phyloP scores from a whole-genome alignment of 2,113 vertebrate genomes.

The Cebidichthys violaceus region DNA sequence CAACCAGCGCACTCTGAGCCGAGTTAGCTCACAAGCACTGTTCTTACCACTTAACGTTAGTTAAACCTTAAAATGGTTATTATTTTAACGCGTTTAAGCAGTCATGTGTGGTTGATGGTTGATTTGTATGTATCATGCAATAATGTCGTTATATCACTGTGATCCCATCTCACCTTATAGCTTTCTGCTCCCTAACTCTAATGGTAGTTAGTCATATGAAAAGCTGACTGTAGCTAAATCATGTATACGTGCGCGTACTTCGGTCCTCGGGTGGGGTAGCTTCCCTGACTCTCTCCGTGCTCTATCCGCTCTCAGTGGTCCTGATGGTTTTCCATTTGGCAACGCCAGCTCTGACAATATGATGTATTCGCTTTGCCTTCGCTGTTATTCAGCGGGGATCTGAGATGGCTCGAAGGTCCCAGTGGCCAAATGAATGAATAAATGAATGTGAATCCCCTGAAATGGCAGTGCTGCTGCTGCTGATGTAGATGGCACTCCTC shows the following conservation, averaged over 20 bases:
- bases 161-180: background rate
- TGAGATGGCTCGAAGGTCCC: background rate
- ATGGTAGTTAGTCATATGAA: background rate
- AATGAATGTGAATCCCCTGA: slow-evolving; percentile 38
- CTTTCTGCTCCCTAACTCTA: background rate
- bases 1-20: slow-evolving; percentile 25
- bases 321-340: background rate
- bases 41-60: background rate
- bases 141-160: background rate
- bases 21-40: background rate
- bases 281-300: slow-evolving; percentile 31
- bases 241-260: slow-evolving; percentile 3
- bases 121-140: background rate
- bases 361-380: accelerated
- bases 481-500: slow-evolving; percentile 60
- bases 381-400: background rate
- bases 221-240: background rate
- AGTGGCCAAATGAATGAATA: slow-evolving; percentile 4
- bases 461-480: slow-evolving; percentile 59
- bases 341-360: too few species aligned
- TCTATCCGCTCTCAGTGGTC: background rate
- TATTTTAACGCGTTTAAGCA: background rate
- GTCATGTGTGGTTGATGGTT: background rate
- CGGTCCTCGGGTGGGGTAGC: slow-evolving; percentile 65
- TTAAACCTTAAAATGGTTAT: background rate